phyloP scores from a whole-genome alignment of 2,888 invertebrate genomes.

The Lordiphosa fenestrarum region DNA sequence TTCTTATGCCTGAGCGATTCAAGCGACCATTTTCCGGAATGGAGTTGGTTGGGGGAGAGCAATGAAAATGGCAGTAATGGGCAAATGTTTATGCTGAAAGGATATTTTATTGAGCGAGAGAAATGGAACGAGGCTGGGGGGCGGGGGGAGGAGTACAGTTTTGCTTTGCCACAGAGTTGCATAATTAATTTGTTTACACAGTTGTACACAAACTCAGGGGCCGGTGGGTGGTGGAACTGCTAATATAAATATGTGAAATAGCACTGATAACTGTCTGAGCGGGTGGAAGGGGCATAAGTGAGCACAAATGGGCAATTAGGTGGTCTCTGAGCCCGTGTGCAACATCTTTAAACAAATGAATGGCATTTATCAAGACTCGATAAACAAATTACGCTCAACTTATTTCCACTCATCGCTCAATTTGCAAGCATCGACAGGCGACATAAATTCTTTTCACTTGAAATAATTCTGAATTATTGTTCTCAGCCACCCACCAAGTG shows the following conservation, averaged over 20 bases:
- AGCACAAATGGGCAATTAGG: too few species aligned
- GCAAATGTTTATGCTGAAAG: conserved; percentile 50
- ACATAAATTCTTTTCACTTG: too few species aligned
- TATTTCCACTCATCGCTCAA: too few species aligned
- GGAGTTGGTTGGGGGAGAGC: neutral
- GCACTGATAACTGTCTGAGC: neutral
- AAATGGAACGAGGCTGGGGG: conserved; percentile 1
- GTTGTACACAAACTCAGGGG: conserved; percentile 60
- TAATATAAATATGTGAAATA: conserved; percentile 24
- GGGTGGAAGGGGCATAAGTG: neutral
- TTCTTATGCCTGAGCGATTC: conserved; percentile 52
- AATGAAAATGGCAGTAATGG: conserved; percentile 17
- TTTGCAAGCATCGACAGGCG: too few species aligned
- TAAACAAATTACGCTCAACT: too few species aligned
- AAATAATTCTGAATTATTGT: too few species aligned
- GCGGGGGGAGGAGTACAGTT: conserved; percentile 8
- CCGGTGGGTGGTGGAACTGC: conserved; percentile 20
- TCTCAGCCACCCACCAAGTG: too few species aligned
- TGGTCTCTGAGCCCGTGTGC: too few species aligned
- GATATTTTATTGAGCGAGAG: conserved; percentile 45
- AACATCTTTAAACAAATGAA: too few species aligned
- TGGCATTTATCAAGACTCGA: too few species aligned
- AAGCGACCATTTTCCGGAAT: conserved; percentile 7
- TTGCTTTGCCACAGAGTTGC: conserved; percentile 43
- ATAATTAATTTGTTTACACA: conserved; percentile 74